Base-by-base conservation (phyloP, 2,888 invertebrate genomes). In the Meiosimyza decipiens region DNA sequence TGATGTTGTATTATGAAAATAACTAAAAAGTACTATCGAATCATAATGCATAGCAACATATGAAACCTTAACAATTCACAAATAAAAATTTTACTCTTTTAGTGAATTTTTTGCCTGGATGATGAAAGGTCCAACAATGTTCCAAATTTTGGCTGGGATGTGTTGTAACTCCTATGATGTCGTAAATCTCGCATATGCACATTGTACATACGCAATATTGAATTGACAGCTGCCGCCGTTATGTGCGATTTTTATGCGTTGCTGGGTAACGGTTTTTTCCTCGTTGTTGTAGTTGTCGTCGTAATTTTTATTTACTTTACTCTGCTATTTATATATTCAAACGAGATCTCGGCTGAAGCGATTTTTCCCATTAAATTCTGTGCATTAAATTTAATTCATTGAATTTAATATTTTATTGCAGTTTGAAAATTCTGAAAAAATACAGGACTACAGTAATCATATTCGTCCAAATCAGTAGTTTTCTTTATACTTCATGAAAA, bases 351-450 rank as follows among this genome's bases (percentile, higher is more conserved):
- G 18, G 16, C 7, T 22, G 33, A n/a, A 52, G 60, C 50, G 16
- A 69, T 60, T 69, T 60, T 62, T 51, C 59, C 28, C 69, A 59
- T 50, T 51, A 69, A 69, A 52, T 28, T 69, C 22, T 60, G 51
- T 69, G 57, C 51, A 60, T 69, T 62, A 7, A 50, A 69, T 69
- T 59, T n/a, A 33, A 69, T 69, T 59, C 18, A 50, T 22, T 2
- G 22, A 33, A 28, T 28, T 59, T 12, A 40, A 40, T 40, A 40
- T 40, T 40, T 40, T 40, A 28, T 7, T 5, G 59, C 59, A 13
- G 54, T 16, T 54, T 2, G 6, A 54, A 54, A 40, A 7, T 9
- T 5, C 9, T 40, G 40, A 40, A 40, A 40, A 40, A 22, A 3
- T 3, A 3, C 22, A 1, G 3, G 28, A 28, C 28, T 3, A 28